These are phyloP conservation scores for Drosophila siamana DNA, from an alignment of 2,888 invertebrate genomes.

Conservation along the genomic window DNA sequence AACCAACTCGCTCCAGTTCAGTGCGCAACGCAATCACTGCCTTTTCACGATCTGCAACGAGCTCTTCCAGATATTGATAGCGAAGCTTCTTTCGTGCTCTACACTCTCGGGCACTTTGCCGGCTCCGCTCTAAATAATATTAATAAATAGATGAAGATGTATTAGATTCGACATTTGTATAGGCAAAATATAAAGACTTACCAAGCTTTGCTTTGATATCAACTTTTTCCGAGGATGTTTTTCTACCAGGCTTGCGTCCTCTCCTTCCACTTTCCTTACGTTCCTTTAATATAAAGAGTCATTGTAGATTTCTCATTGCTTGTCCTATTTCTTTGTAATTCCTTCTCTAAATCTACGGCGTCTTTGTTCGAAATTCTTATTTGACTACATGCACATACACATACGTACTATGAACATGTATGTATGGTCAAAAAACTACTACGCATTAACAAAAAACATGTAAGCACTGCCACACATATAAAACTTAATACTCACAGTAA, in stretches of 20 bases:
- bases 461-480: background rate
- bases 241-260: slow-evolving; percentile 95
- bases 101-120: slow-evolving; percentile 98
- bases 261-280: slow-evolving; percentile 94
- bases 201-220: slow-evolving; percentile 97
- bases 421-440: slow-evolving; percentile 18
- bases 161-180: too few relatives aligned
- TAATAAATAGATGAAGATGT: background rate
- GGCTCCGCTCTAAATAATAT: slow-evolving; percentile 91
- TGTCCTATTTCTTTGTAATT: background rate
- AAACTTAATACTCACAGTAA: slow-evolving; percentile 64
- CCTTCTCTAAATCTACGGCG: background rate
- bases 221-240: slow-evolving; percentile 93
- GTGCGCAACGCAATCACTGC: slow-evolving; percentile 94
- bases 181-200: slow-evolving; percentile 80
- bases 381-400: background rate
- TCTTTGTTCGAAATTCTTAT: slow-evolving; percentile 9
- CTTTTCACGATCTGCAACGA: slow-evolving; percentile 96
- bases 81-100: slow-evolving; percentile 98
- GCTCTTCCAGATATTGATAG: slow-evolving; percentile 98
- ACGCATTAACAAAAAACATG: slow-evolving; percentile 33
- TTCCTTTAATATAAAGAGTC: slow-evolving; percentile 72
- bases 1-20: slow-evolving; percentile 94
- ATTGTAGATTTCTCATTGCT: background rate
- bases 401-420: background rate